A percentile compares a stretch with the other conserved stretches of the same genome.
Evolutionary conservation across 2,797 vertebrate genomes (phyloP).

Genomic region (Cuculus canorus): DNA sequence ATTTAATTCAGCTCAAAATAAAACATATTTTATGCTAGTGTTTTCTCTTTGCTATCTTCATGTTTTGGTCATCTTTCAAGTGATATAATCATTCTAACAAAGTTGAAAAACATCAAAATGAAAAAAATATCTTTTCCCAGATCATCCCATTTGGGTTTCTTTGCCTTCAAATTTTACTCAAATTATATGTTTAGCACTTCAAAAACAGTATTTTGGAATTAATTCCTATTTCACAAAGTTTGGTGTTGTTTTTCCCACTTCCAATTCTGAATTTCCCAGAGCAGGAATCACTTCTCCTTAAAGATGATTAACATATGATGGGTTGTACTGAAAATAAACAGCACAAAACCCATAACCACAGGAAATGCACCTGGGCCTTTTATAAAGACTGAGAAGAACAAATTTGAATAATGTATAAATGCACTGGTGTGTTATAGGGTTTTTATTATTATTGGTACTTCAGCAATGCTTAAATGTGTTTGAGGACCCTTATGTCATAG

Average conservation of each 20-base stretch:
- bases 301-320: background rate
- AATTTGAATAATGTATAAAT: background rate
- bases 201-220: background rate
- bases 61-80: background rate
- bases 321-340: background rate
- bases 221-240: background rate
- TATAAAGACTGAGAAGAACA: background rate
- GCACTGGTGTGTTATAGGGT: rapidly evolving
- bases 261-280: background rate
- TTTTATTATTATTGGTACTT: background rate
- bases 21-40: background rate
- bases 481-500: background rate
- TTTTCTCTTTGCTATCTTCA: background rate
- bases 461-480: background rate
- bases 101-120: background rate
- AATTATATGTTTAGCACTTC: background rate
- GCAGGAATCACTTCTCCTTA: background rate
- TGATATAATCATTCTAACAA: background rate
- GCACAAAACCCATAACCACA: background rate
- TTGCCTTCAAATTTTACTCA: background rate
- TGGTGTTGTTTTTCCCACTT: background rate
- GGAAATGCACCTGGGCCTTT: background rate
- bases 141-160: background rate
- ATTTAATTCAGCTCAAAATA: background rate
- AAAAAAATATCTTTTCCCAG: background rate